These are phyloP conservation scores for Zingel zingel DNA, from an alignment of 2,113 vertebrate genomes.

Conservation along the genomic window DNA sequence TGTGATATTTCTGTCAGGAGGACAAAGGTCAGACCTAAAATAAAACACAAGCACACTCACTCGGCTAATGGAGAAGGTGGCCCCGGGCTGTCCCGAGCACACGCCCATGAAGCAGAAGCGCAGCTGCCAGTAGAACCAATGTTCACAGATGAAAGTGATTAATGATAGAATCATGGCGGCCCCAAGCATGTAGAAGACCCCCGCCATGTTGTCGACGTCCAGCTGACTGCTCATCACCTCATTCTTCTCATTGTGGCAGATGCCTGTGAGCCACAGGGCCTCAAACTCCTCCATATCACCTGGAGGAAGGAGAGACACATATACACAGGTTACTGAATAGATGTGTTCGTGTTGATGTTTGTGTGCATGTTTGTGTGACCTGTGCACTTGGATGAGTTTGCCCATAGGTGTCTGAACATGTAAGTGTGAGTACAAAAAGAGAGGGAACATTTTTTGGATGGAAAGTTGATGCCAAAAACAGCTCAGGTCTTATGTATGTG, in stretches of 20 bases:
- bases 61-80: constrained; percentile 99
- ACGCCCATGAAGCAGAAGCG: constrained; percentile 98
- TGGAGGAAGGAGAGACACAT: constrained; percentile 67
- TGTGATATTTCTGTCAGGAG: constrained; percentile 61
- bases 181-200: constrained; percentile 99
- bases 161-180: constrained; percentile 98
- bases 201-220: constrained; percentile 99
- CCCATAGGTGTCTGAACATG: constrained; percentile 16
- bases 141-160: constrained; percentile 98
- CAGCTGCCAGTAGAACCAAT: constrained; percentile 99
- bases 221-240: constrained; percentile 99
- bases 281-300: constrained; percentile 99
- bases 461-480: constrained; percentile 56
- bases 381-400: constrained; percentile 20
- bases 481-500: constrained; percentile 65
- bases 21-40: constrained; percentile 66
- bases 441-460: constrained; percentile 22
- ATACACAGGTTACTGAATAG: constrained; percentile 18
- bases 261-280: constrained; percentile 98
- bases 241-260: constrained; percentile 99
- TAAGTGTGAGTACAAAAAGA: constrained; percentile 38
- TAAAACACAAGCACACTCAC: constrained; percentile 84
- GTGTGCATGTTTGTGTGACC: constrained; percentile 32
- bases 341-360: background rate
- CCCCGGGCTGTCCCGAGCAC: constrained; percentile 95